These are phyloP conservation scores for Chrysolina haemoptera DNA, from an alignment of 2,888 invertebrate genomes.

Conservation along the genomic window DNA sequence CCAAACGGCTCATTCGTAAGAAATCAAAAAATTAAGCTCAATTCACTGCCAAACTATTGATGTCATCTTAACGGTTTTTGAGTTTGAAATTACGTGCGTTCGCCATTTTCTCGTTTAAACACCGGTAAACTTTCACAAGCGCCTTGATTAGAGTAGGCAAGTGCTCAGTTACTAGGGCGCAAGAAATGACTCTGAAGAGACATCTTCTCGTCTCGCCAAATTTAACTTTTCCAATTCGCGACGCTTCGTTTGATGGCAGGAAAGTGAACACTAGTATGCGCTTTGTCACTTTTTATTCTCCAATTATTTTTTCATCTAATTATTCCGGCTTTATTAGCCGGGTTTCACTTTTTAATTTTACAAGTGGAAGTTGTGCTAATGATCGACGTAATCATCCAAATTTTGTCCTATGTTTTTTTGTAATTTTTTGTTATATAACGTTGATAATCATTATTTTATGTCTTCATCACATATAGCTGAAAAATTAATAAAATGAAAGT, in stretches of 20 bases:
- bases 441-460: no score
- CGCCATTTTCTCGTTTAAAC: constrained; percentile 55
- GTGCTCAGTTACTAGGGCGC: constrained; percentile 56
- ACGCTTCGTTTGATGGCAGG: constrained; percentile 55
- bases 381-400: constrained; percentile 4
- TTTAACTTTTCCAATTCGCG: constrained; percentile 55
- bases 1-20: no score
- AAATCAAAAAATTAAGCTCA: no score
- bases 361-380: not conserved
- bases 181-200: constrained; percentile 52
- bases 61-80: constrained; percentile 43
- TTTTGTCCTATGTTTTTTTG: no score
- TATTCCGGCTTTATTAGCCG: constrained; percentile 10
- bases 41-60: not conserved
- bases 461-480: no score
- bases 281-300: constrained; percentile 61
- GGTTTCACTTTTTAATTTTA: constrained; percentile 33
- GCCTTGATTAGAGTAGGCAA: constrained; percentile 47
- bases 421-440: no score
- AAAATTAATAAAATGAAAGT: no score
- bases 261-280: constrained; percentile 60
- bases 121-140: constrained; percentile 55
- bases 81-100: constrained; percentile 44
- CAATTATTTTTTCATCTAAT: constrained; percentile 40
- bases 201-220: constrained; percentile 57